Conservation (phyloP, 2,797 vertebrate species). For the Bryconaethiops microstoma region DNA sequence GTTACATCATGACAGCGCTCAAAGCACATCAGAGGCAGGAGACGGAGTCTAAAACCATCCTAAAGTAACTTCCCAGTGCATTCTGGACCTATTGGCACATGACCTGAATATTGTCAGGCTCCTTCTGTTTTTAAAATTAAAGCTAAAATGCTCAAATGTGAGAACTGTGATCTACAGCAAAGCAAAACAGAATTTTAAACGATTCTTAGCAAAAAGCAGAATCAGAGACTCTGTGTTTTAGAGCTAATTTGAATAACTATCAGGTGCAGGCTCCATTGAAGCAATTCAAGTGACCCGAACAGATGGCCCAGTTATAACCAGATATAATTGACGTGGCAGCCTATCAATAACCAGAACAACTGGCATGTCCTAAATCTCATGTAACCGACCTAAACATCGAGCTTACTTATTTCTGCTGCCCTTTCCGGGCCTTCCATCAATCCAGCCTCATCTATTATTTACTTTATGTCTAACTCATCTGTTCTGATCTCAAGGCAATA, state of each 20-base stretch:
- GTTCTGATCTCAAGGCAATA: too few relatives aligned
- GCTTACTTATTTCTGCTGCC: too few relatives aligned
- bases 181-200: neutral
- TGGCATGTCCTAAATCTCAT: neutral
- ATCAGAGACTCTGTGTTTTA: neutral
- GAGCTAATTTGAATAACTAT: neutral
- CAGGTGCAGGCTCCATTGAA: neutral
- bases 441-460: neutral
- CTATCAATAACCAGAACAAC: conserved; percentile 1
- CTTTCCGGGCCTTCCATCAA: too few relatives aligned
- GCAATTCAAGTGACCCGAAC: neutral
- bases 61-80: neutral
- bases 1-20: too few relatives aligned
- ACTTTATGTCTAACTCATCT: neutral
- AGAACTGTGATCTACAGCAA: neutral
- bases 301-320: neutral
- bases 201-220: neutral
- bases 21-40: neutral
- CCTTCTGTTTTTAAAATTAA: neutral
- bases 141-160: neutral
- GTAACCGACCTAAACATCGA: neutral
- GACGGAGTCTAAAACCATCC: neutral
- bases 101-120: neutral
- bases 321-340: neutral
- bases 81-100: too few relatives aligned